These are phyloP conservation scores for Ennomos quercinarius DNA, from an alignment of 2,888 invertebrate genomes.

Conservation along the genomic window DNA sequence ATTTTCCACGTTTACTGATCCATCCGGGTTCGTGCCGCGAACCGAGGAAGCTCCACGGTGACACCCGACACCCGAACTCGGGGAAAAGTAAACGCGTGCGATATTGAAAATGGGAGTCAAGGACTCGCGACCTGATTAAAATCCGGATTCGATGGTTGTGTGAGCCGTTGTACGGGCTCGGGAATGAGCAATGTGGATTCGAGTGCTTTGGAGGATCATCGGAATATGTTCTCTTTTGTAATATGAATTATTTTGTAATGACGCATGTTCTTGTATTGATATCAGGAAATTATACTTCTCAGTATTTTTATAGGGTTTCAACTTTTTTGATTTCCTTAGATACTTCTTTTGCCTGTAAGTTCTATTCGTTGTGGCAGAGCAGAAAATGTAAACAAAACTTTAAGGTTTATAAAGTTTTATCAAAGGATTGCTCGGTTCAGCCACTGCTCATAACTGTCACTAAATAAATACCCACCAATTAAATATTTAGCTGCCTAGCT, in stretches of 20 bases:
- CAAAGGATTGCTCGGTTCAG: conserved; percentile 2
- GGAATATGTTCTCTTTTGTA: conserved; percentile 17
- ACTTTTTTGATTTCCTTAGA: no score
- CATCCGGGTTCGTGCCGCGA: conserved; percentile 28
- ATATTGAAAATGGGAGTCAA: conserved; percentile 52
- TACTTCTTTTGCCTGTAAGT: no score
- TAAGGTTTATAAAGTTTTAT: background rate
- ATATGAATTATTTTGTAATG: conserved; percentile 2
- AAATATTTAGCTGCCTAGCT: conserved; percentile 14
- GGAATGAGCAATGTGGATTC: conserved; percentile 25
- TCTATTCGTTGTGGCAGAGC: no score
- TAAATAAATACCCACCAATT: conserved; percentile 16
- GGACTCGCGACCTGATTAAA: conserved; percentile 67
- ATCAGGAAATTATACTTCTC: no score
- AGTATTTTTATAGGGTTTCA: no score
- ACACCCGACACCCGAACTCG: conserved; percentile 43
- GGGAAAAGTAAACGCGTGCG: conserved; percentile 49
- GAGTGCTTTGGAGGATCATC: conserved; percentile 22
- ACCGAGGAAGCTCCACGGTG: conserved; percentile 37
- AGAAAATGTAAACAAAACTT: no score
- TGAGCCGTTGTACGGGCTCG: conserved; percentile 40
- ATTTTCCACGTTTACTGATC: conserved; percentile 50
- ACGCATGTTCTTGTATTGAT: conserved; percentile 1
- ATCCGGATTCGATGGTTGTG: conserved; percentile 61
- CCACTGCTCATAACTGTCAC: conserved; percentile 6